A percentile compares a stretch with the other conserved stretches of the same genome.
Evolutionary conservation across 2,888 invertebrate genomes (phyloP).

Genomic region (Mechanitis messenoides): DNA sequence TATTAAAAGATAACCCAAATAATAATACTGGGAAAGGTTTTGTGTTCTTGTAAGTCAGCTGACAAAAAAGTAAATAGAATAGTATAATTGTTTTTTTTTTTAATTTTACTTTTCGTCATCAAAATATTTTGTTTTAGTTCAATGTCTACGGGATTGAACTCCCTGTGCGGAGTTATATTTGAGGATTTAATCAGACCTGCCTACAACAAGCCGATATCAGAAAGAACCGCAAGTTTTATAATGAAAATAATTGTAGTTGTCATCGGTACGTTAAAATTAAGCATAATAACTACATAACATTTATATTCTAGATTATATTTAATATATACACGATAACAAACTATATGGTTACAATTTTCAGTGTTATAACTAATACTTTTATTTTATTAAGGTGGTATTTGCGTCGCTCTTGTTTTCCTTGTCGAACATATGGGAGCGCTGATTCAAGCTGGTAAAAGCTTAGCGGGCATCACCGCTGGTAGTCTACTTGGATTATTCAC

Average conservation of each 20-base stretch:
- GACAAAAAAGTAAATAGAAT: too few species aligned
- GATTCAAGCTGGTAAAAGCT: constrained; percentile 82
- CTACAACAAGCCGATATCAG: constrained; percentile 78
- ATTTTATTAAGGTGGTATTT: constrained; percentile 65
- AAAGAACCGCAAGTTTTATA: constrained; percentile 79
- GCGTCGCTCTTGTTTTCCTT: constrained; percentile 81
- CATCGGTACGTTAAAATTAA: constrained; percentile 58
- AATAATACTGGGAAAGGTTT: too few species aligned
- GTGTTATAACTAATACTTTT: background rate
- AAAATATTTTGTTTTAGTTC: constrained; percentile 69
- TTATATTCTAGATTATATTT: too few species aligned
- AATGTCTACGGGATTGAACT: constrained; percentile 86
- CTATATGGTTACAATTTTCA: too few species aligned
- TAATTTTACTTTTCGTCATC: background rate
- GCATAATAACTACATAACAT: background rate
- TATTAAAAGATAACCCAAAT: too few species aligned
- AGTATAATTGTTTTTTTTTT: background rate
- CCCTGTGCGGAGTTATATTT: constrained; percentile 85
- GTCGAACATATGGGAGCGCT: constrained; percentile 84
- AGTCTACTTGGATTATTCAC: constrained; percentile 83
- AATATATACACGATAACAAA: too few species aligned
- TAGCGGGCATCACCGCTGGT: constrained; percentile 83
- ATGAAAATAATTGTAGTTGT: constrained; percentile 83
- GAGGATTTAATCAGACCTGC: constrained; percentile 83
- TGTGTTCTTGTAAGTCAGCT: too few species aligned